These are phyloP conservation scores for Celastrina argiolus DNA, from an alignment of 2,888 invertebrate genomes.

Conservation along the genomic window DNA sequence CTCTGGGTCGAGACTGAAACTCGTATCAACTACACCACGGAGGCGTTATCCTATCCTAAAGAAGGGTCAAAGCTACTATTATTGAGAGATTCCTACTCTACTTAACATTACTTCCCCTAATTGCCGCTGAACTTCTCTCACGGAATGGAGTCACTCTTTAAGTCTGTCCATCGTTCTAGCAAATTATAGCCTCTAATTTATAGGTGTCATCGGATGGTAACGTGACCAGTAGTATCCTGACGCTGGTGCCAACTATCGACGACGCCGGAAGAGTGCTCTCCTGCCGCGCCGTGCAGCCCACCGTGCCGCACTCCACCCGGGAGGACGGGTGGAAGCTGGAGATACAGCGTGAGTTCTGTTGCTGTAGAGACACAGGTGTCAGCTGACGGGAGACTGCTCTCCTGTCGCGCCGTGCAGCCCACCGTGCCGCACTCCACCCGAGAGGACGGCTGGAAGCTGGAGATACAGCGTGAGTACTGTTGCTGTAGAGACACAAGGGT, in stretches of 20 bases:
- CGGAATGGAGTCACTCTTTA: too few relatives aligned
- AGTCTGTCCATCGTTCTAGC: too few relatives aligned
- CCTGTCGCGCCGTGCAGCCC: conserved; percentile 66
- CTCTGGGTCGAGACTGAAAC: too few relatives aligned
- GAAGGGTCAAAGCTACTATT: too few relatives aligned
- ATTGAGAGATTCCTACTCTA: too few relatives aligned
- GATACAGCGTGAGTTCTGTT: conserved; percentile 78
- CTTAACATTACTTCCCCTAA: too few relatives aligned
- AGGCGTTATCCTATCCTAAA: too few relatives aligned
- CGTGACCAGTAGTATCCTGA: conserved; percentile 81
- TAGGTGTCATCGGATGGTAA: conserved; percentile 79
- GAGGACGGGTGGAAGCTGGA: conserved; percentile 83
- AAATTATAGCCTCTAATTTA: too few relatives aligned
- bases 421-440: conserved; percentile 72
- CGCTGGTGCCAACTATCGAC: conserved; percentile 80
- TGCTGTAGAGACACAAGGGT: background rate
- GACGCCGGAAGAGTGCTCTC: conserved; percentile 77
- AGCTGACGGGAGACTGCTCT: conserved; percentile 44
- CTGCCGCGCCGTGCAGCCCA: conserved; percentile 64
- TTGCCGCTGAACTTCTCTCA: too few relatives aligned
- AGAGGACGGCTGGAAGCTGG: conserved; percentile 82
- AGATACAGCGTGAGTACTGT: conserved; percentile 81
- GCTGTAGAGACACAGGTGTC: background rate
- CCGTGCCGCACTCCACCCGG: conserved; percentile 71
- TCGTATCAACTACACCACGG: too few relatives aligned